phyloP scores from a whole-genome alignment of 2,113 vertebrate genomes.

The Eolophus roseicapilla region DNA sequence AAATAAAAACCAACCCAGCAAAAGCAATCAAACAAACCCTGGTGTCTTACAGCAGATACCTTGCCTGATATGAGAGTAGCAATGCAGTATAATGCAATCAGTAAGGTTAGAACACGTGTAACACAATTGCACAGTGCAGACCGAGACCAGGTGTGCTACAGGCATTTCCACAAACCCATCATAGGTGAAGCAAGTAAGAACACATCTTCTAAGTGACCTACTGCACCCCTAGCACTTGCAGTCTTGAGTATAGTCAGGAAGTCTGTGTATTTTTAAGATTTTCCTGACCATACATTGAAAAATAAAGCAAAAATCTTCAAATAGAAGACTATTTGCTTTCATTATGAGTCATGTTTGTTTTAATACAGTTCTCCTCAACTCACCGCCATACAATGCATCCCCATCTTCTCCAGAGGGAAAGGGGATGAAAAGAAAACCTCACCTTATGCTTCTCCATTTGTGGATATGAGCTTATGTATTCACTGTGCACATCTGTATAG shows the following conservation, averaged over 20 bases:
- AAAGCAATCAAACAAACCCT: not conserved
- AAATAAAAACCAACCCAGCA: too few relatives aligned
- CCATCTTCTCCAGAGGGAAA: not conserved
- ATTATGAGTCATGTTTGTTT: not conserved
- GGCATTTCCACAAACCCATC: not conserved
- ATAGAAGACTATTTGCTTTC: not conserved
- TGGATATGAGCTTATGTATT: not conserved
- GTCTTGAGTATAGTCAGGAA: not conserved
- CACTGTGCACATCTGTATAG: fast-evolving
- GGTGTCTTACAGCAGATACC: not conserved
- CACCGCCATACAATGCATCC: fast-evolving
- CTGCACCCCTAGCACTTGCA: not conserved
- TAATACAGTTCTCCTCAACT: not conserved
- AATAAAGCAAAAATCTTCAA: not conserved
- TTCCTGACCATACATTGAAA: not conserved
- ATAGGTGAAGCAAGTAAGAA: not conserved
- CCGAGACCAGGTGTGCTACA: fast-evolving
- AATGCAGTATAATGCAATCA: not conserved
- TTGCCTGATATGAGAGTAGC: not conserved
- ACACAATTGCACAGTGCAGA: not conserved
- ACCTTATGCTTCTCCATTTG: not conserved
- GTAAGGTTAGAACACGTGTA: not conserved
- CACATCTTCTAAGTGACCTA: not conserved
- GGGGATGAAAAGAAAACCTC: not conserved
- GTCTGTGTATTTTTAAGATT: not conserved